These are phyloP conservation scores for Orgyia antiqua DNA, from an alignment of 2,888 invertebrate genomes.

Conservation along the genomic window DNA sequence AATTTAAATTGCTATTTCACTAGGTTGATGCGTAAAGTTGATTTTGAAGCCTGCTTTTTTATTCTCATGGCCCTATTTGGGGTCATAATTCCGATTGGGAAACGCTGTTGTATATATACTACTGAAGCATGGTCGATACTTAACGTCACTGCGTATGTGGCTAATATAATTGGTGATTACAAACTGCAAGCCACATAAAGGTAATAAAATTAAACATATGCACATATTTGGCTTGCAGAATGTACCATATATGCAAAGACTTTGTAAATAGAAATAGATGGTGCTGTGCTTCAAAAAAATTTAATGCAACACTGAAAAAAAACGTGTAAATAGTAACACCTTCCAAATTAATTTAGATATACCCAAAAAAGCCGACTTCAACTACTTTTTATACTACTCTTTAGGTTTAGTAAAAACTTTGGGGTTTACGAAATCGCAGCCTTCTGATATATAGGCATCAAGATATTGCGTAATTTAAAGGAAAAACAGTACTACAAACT, in stretches of 20 bases:
- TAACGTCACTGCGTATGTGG: slow-evolving; percentile 25
- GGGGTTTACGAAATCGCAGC: too few relatives aligned
- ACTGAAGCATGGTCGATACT: slow-evolving; percentile 16
- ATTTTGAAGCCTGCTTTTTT: too few relatives aligned
- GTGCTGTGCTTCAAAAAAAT: slow-evolving; percentile 17
- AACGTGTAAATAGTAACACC: slow-evolving; percentile 25
- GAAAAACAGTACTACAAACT: too few relatives aligned
- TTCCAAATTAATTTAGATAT: slow-evolving; percentile 6
- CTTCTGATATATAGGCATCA: slow-evolving; percentile 16
- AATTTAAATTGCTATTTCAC: too few relatives aligned
- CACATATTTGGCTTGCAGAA: slow-evolving; percentile 19
- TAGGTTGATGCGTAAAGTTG: too few relatives aligned
- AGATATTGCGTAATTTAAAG: too few relatives aligned
- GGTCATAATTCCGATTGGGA: too few relatives aligned
- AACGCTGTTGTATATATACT: slow-evolving; percentile 19
- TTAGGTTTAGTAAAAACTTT: too few relatives aligned
- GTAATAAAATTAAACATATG: slow-evolving; percentile 12
- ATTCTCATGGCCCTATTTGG: too few relatives aligned
- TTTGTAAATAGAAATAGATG: slow-evolving; percentile 16
- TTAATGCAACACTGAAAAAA: slow-evolving; percentile 19
- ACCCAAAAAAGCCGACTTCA: too few relatives aligned
- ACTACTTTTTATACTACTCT: too few relatives aligned
- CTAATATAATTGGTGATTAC: slow-evolving; percentile 10
- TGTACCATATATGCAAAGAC: slow-evolving; percentile 30
- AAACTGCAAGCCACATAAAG: slow-evolving; percentile 14